phyloP scores from a whole-genome alignment of 2,888 invertebrate genomes.

The Psylliodes chrysocephalus region DNA sequence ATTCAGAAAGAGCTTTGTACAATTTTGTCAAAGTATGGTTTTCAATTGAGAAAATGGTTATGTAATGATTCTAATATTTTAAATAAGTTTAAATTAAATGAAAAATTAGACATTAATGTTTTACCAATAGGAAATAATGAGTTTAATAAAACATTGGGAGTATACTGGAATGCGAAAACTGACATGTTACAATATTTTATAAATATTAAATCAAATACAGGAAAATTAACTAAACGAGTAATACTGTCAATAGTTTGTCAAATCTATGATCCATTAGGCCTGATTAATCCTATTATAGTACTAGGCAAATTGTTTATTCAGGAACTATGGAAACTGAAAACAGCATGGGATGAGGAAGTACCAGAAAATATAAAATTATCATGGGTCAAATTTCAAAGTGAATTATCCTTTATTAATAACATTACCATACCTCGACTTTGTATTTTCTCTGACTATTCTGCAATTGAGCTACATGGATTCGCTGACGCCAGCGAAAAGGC shows the following conservation, averaged over 20 bases:
- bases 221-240: constrained; percentile 29
- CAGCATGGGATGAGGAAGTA: constrained; percentile 30
- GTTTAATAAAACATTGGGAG: constrained; percentile 34
- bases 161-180: constrained; percentile 25
- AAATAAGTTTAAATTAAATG: constrained; percentile 11
- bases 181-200: constrained; percentile 32
- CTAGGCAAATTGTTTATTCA: constrained; percentile 32
- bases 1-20: constrained; percentile 14
- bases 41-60: constrained; percentile 32
- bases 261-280: constrained; percentile 36
- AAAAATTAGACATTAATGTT: constrained; percentile 12
- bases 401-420: not conserved
- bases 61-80: constrained; percentile 10
- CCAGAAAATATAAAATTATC: constrained; percentile 16
- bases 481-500: constrained; percentile 15
- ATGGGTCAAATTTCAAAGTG: not conserved
- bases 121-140: constrained; percentile 24
- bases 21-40: constrained; percentile 22
- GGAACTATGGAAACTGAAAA: constrained; percentile 32
- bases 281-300: constrained; percentile 30
- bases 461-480: constrained; percentile 18
- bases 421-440: constrained; percentile 15
- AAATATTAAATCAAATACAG: not conserved
- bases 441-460: not conserved
- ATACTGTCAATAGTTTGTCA: constrained; percentile 31